phyloP scores from a whole-genome alignment of 1,140 invertebrate species.

The Nomia melanderi region DNA sequence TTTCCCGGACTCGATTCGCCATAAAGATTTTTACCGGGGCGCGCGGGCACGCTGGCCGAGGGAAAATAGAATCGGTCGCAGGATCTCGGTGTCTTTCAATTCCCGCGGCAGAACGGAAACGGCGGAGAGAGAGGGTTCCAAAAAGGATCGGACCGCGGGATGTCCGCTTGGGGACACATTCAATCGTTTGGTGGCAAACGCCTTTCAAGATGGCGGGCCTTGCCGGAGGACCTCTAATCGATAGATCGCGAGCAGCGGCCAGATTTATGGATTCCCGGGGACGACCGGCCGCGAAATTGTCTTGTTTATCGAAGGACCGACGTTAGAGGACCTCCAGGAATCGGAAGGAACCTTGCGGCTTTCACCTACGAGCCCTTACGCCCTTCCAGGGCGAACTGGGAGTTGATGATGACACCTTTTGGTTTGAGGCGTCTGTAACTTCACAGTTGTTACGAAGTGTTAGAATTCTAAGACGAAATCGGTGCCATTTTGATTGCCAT shows the following conservation, averaged over 20 bases:
- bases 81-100: slow-evolving; percentile 59
- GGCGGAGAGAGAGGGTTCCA: not conserved
- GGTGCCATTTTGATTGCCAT: too few species aligned
- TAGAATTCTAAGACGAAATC: too few species aligned
- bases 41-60: slow-evolving; percentile 6
- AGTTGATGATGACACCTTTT: not conserved
- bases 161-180: slow-evolving; percentile 67
- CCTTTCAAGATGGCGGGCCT: slow-evolving; percentile 63
- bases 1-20: slow-evolving; percentile 57
- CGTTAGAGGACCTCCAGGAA: slow-evolving; percentile 49
- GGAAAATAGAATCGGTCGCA: slow-evolving; percentile 67
- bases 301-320: slow-evolving; percentile 55
- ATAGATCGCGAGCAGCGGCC: slow-evolving; percentile 33
- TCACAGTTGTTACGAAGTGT: too few species aligned
- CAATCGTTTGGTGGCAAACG: slow-evolving; percentile 65
- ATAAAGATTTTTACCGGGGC: slow-evolving; percentile 61
- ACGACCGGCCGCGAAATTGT: slow-evolving; percentile 60
- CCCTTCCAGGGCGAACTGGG: not conserved
- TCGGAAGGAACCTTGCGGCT: not conserved
- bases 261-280: slow-evolving; percentile 65
- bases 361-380: slow-evolving; percentile 1
- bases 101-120: slow-evolving; percentile 47
- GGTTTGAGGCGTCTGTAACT: too few species aligned
- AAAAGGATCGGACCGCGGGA: slow-evolving; percentile 47
- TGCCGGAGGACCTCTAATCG: slow-evolving; percentile 56